Evolutionary conservation across 2,797 vertebrate species (phyloP).

Genomic region (Galaxias olidus): DNA sequence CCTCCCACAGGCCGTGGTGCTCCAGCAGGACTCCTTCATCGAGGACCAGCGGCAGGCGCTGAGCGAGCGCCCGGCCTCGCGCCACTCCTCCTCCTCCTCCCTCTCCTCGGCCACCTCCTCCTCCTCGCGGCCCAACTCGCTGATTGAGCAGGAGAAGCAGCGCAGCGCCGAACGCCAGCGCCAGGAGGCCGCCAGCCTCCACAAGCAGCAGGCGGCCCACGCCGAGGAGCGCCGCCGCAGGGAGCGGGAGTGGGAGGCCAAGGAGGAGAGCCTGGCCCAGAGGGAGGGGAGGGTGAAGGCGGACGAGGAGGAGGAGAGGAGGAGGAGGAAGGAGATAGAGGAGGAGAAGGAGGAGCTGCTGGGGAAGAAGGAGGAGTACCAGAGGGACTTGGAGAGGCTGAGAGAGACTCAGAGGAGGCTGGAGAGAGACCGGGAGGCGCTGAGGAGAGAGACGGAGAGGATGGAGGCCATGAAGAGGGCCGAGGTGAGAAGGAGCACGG

Average conservation of each 20-base stretch:
- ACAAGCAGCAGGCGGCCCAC: conserved; percentile 85
- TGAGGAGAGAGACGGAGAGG: conserved; percentile 73
- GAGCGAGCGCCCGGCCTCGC: conserved; percentile 65
- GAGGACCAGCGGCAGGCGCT: conserved; percentile 87
- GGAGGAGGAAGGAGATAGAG: conserved; percentile 63
- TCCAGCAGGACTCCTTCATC: conserved; percentile 89
- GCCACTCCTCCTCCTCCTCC: conserved; percentile 73
- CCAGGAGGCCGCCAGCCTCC: conserved; percentile 85
- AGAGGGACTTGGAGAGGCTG: conserved; percentile 82
- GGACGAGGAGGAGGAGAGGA: conserved; percentile 72
- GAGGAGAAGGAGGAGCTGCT: conserved; percentile 74
- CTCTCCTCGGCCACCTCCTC: conserved; percentile 62
- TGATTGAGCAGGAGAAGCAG: conserved; percentile 92
- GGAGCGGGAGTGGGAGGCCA: conserved; percentile 81
- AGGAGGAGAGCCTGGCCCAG: conserved; percentile 74
- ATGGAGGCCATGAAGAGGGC: conserved; percentile 57
- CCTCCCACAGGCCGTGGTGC: conserved; percentile 79
- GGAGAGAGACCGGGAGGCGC: conserved; percentile 80
- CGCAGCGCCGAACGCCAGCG: conserved; percentile 88
- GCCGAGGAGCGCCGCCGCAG: conserved; percentile 78
- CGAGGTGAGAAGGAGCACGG: conserved; percentile 51
- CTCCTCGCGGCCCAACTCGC: conserved; percentile 75
- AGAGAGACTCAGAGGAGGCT: conserved; percentile 78
- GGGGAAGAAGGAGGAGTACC: conserved; percentile 78
- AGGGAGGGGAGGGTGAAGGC: conserved; percentile 69